These are phyloP conservation scores for Agrenia bidenticulata DNA, from an alignment of 2,888 invertebrate genomes.

Conservation along the genomic window DNA sequence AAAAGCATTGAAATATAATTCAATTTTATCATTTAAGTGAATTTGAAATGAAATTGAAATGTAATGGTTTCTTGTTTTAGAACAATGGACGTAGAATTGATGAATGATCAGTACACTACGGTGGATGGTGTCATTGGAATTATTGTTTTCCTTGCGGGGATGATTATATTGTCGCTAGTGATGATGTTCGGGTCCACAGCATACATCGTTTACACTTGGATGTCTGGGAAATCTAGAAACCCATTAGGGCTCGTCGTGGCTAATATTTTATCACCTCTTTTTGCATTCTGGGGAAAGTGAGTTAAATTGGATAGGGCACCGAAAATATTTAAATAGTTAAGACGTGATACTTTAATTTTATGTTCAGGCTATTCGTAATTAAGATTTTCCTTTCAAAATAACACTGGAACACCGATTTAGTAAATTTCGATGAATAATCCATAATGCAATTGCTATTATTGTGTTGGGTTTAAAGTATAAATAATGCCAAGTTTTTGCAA, in stretches of 20 bases:
- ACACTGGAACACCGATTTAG: too few species aligned
- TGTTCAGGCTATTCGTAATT: too few species aligned
- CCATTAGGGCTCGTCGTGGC: constrained; percentile 28
- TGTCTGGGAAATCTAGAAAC: constrained; percentile 35
- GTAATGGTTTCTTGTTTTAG: too few species aligned
- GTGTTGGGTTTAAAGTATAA: too few species aligned
- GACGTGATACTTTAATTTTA: too few species aligned
- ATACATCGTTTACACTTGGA: constrained; percentile 34
- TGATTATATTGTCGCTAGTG: constrained; percentile 20
- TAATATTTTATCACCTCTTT: constrained; percentile 21
- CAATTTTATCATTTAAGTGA: too few species aligned
- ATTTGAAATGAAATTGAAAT: too few species aligned
- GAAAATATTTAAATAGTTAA: not conserved
- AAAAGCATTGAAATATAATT: too few species aligned
- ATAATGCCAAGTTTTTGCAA: too few species aligned
- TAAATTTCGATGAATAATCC: too few species aligned
- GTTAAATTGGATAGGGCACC: not conserved
- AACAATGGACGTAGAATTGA: not conserved
- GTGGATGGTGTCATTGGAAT: constrained; percentile 38
- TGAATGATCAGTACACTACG: constrained; percentile 24
- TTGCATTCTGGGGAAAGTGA: constrained; percentile 29
- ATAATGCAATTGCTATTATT: too few species aligned
- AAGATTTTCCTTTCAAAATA: too few species aligned
- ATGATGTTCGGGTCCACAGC: constrained; percentile 37
- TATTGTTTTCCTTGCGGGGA: constrained; percentile 27